A percentile compares a stretch with the other conserved stretches of the same genome.
phyloP scores from a whole-genome alignment of 2,888 invertebrate genomes.

The Noctua fimbriata region DNA sequence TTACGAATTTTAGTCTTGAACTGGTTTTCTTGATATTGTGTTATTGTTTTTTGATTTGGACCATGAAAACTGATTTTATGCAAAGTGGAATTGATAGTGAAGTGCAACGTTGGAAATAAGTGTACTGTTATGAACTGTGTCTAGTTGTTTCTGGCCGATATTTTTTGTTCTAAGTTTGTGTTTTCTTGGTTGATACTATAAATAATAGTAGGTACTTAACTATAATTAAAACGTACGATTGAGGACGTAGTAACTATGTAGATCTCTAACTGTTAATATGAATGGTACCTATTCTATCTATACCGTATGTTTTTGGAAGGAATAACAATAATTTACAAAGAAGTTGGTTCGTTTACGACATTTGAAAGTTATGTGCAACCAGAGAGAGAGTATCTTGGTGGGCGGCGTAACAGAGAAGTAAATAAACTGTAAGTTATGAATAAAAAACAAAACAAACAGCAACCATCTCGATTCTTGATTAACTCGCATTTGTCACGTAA shows the following conservation, averaged over 20 bases:
- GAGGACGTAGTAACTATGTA: neutral
- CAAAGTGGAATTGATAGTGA: conserved; percentile 33
- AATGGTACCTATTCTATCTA: neutral
- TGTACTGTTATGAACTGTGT: conserved; percentile 20
- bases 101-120: conserved; percentile 24
- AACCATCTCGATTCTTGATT: neutral
- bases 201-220: neutral
- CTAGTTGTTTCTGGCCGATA: conserved; percentile 73
- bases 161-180: conserved; percentile 24
- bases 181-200: neutral
- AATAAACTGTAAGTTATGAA: neutral
- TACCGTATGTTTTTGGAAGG: neutral
- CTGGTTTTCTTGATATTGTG: conserved; percentile 20
- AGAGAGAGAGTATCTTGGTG: neutral
- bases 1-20: conserved; percentile 35
- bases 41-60: conserved; percentile 20
- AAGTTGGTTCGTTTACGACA: neutral
- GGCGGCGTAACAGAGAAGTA: neutral
- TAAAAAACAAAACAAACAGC: neutral
- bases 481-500: neutral
- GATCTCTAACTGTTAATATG: neutral
- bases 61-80: conserved; percentile 28
- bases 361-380: conserved; percentile 1
- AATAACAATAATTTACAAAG: neutral
- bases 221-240: neutral